Evolutionary conservation across 2,797 vertebrate species (phyloP), one percentile per base, ranked within the genome.

Genomic region (Rousettus madagascariensis): DNA sequence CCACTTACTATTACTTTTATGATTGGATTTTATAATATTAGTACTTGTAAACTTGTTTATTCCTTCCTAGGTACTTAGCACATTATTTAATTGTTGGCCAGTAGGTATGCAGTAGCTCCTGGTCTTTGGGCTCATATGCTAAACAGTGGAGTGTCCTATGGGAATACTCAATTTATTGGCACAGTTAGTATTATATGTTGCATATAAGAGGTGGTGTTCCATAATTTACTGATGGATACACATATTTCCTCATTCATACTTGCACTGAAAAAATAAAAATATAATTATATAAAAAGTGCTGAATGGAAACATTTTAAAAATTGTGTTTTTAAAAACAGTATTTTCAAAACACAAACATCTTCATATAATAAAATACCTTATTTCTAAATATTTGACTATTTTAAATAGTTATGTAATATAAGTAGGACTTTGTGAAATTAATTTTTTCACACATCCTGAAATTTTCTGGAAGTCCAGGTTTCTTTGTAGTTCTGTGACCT

Each of bases 311-410:
- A 65, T 66, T 80, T 91, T 1, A 49, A 59, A 95, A 72, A 30
- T 19, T 74, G 15, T 78, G 4, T 80, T 96, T 38, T 9, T 33
- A 63, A 63, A 89, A 90, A 19, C 19, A 69, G 69, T 75, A 89
- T 79, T 87, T 93, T 95, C 41, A 86, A 93, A 97, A 86, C 59
- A 79, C 72, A 63, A 80, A 72, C 3, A 71, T 2, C 1, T 95
- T 88, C 49, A 86, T 41, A 28, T 36, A 89, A 89, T 75, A 2
- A 93, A 94, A 96, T 88, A 33, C 0, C 0, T 94, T 78, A 75
- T 66, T 63, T 82, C 88, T 91, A 86, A 82, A 89, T 12, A 85
- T 80, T 86, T 93, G 13, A 49, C n/a, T 91, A 36, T 65, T 77
- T 91, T 88, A 69, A 89, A 66, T 68, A 51, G 91, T 17, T n/a